A percentile compares a stretch with the other conserved stretches of the same genome.
Conservation (phyloP, 2,888 invertebrate species). For the Diogma glabrata region DNA sequence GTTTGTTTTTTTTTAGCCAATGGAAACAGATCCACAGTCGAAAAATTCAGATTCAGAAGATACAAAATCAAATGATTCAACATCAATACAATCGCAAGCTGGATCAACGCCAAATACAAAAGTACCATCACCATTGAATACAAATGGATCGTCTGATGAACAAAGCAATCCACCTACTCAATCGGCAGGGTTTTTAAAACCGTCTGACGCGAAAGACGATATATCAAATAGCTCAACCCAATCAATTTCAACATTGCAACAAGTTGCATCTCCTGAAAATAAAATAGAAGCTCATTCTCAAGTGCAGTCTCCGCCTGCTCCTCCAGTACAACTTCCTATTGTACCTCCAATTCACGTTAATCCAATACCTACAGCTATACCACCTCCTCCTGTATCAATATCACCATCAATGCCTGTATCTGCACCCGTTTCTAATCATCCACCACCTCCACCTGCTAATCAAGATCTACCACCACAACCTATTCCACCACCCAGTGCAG, state of each 20-base stretch:
- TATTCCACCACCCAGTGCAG: constrained; percentile 18
- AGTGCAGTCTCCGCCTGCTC: constrained; percentile 28
- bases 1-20: constrained; percentile 15
- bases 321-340: constrained; percentile 45
- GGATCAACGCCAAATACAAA: constrained; percentile 11
- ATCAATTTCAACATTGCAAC: constrained; percentile 13
- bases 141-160: constrained; percentile 13
- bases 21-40: constrained; percentile 15
- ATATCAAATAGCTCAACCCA: constrained; percentile 11
- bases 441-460: constrained; percentile 23
- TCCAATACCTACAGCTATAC: constrained; percentile 14
- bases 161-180: constrained; percentile 14
- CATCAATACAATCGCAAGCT: constrained; percentile 1
- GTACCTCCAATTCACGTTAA: constrained; percentile 10
- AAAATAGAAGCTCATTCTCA: neutral
- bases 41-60: constrained; percentile 13
- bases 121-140: constrained; percentile 10
- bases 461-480: constrained; percentile 13
- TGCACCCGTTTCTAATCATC: constrained; percentile 16
- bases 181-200: constrained; percentile 15
- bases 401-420: constrained; percentile 13
- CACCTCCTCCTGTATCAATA: constrained; percentile 15
- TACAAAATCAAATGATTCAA: constrained; percentile 12
- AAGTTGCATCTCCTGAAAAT: constrained; percentile 16
- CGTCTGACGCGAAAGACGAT: neutral